phyloP scores from a whole-genome alignment of 2,888 invertebrate genomes.

The Adelphocoris suturalis region DNA sequence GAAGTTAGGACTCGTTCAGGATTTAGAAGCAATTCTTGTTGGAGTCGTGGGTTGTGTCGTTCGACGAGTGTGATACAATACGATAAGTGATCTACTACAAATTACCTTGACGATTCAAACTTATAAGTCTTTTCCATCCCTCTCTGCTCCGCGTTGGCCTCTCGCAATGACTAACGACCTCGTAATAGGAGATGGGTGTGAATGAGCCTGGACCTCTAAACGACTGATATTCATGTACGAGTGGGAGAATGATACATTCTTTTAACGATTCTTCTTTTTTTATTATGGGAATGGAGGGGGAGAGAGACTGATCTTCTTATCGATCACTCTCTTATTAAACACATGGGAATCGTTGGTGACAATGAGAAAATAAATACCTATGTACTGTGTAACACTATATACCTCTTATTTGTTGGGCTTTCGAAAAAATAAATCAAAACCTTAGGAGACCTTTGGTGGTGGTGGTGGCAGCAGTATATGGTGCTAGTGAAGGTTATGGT shows the following conservation, averaged over 20 bases:
- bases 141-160: background rate
- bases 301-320: too few species aligned
- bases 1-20: background rate
- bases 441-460: too few species aligned
- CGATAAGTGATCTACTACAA: conserved; percentile 23
- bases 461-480: too few species aligned
- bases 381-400: too few species aligned
- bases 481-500: too few species aligned
- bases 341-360: too few species aligned
- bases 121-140: background rate
- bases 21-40: background rate
- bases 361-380: too few species aligned
- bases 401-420: too few species aligned
- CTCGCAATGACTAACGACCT: conserved; percentile 13
- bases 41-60: background rate
- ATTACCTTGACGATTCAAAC: background rate
- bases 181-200: background rate
- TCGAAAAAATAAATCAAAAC: too few species aligned
- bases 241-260: background rate
- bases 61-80: background rate
- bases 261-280: too few species aligned
- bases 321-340: too few species aligned
- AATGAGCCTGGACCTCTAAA: background rate
- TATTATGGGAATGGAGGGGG: too few species aligned
- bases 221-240: background rate